These are phyloP conservation scores for Meloidogyne exigua DNA, from an alignment of 1,140 invertebrate genomes.

Conservation along the genomic window DNA sequence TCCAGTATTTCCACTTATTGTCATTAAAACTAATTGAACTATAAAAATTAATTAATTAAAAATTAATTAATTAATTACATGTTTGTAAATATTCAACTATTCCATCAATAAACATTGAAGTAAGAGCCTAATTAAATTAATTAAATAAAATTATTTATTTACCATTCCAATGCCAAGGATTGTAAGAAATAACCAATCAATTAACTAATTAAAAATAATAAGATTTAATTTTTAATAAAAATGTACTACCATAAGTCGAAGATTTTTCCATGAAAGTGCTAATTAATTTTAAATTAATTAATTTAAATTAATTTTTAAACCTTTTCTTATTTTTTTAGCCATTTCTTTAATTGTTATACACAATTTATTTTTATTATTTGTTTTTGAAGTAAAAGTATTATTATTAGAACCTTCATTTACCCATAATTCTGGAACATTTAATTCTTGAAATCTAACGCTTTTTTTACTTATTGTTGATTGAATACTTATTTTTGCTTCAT, in stretches of 20 bases:
- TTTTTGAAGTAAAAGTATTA: slow-evolving; percentile 22
- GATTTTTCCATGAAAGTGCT: slow-evolving; percentile 32
- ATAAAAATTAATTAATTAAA: slow-evolving; percentile 12
- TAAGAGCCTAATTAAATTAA: slow-evolving; percentile 45
- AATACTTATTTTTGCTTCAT: slow-evolving; percentile 1
- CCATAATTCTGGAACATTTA: neutral
- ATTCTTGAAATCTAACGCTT: slow-evolving; percentile 49
- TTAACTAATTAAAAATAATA: slow-evolving; percentile 28
- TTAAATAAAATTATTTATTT: neutral
- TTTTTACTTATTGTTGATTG: slow-evolving; percentile 32
- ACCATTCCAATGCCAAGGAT: slow-evolving; percentile 54
- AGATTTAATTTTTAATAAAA: neutral
- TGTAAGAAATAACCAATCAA: slow-evolving; percentile 60
- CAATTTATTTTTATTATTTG: slow-evolving; percentile 43
- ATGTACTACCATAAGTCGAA: slow-evolving; percentile 22
- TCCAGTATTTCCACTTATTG: slow-evolving; percentile 43
- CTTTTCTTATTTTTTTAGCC: slow-evolving; percentile 7
- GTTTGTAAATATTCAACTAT: slow-evolving; percentile 57
- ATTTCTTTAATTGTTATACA: slow-evolving; percentile 36
- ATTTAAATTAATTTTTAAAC: neutral
- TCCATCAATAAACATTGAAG: slow-evolving; percentile 55
- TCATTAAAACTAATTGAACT: slow-evolving; percentile 57
- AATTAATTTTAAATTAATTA: neutral
- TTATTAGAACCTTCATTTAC: neutral
- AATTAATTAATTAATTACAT: neutral